Conservation (phyloP, 2,888 invertebrate species). For the Spatulosminthurus flaviceps region DNA sequence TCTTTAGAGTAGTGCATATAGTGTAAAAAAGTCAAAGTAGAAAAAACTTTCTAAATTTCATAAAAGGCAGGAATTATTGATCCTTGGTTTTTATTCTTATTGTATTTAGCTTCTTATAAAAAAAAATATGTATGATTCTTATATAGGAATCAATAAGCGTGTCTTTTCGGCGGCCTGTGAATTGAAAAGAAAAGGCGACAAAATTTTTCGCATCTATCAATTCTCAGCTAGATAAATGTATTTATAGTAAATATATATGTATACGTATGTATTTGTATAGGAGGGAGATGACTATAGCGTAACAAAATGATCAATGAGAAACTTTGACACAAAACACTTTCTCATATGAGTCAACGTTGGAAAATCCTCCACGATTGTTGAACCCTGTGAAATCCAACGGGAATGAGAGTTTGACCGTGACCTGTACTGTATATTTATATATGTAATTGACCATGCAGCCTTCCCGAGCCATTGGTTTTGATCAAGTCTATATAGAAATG, state of each 20-base stretch:
- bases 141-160: no score
- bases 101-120: not conserved
- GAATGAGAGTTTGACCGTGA: not conserved
- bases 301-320: not conserved
- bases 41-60: constrained; percentile 11
- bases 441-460: not conserved
- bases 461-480: not conserved
- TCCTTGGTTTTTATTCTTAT: constrained; percentile 25
- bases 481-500: no score
- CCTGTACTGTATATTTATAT: no score
- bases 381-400: constrained; percentile 10
- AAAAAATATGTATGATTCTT: not conserved
- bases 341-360: not conserved
- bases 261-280: no score
- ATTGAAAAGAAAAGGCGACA: not conserved
- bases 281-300: not conserved
- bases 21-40: no score
- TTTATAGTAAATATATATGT: no score
- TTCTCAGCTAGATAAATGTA: no score
- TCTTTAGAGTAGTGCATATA: no score
- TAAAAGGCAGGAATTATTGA: constrained; percentile 22
- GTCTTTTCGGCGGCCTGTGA: no score
- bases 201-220: constrained; percentile 1
- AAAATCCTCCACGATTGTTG: not conserved
- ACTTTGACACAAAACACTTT: not conserved